phyloP scores from a whole-genome alignment of 2,888 invertebrate genomes.

The Hydrotaea diabolus region DNA sequence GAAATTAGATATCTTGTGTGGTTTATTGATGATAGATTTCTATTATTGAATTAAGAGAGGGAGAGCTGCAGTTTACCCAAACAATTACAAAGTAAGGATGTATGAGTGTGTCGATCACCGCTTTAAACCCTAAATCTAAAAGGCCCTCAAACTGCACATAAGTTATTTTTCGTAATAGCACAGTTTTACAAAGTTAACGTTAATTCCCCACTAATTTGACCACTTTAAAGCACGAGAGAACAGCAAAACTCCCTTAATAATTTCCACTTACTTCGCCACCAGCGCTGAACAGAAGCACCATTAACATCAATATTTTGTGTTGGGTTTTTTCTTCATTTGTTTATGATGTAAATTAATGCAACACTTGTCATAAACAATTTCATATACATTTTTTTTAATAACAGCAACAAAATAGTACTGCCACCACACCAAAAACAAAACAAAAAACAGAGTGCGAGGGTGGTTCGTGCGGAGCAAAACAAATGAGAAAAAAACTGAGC shows the following conservation, averaged over 20 bases:
- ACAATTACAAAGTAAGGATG: too few species aligned
- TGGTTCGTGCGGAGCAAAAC: background rate
- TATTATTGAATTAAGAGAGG: too few species aligned
- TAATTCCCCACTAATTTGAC: too few species aligned
- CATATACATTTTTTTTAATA: constrained; percentile 37
- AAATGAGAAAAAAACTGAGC: background rate
- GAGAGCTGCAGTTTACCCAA: too few species aligned
- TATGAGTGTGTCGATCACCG: too few species aligned
- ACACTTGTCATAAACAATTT: constrained; percentile 58
- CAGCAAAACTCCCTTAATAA: background rate
- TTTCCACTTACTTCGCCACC: constrained; percentile 11
- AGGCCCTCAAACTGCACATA: too few species aligned
- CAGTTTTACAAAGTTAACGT: too few species aligned
- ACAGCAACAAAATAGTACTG: constrained; percentile 2
- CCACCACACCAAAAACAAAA: constrained; percentile 3
- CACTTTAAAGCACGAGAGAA: background rate
- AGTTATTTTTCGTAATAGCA: too few species aligned
- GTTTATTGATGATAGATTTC: too few species aligned
- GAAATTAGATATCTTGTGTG: too few species aligned
- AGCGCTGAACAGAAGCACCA: background rate
- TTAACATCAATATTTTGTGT: constrained; percentile 6
- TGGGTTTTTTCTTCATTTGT: background rate
- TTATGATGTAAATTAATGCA: constrained; percentile 40
- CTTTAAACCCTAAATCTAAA: too few species aligned
- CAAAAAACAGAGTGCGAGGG: background rate